Base-by-base conservation (phyloP, 2,113 vertebrate genomes). In the Arizona elegans region DNA sequence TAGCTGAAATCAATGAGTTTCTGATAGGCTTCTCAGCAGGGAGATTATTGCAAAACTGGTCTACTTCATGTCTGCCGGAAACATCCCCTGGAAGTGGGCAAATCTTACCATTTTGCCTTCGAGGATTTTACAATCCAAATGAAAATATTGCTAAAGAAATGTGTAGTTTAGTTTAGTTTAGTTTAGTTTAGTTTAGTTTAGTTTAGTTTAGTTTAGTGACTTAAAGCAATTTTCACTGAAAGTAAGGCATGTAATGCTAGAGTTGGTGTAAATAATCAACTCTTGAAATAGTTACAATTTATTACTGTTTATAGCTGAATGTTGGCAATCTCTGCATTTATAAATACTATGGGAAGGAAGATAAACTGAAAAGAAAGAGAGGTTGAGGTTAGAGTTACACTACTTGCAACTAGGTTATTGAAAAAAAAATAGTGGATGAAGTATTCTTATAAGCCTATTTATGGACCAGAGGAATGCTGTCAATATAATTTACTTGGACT, bases 1-100 rank as follows among this genome's bases (percentile, higher is more conserved):
- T 12, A 55, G 62, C 87, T 94, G 86, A 59, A 93, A 33, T 56
- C 88, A 86, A 90, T 87, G n/a, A 55, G 47, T 86, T 90, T 93
- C 75, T 65, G 55, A 93, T 65, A 93, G 47, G 75, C 47, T 50
- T 93, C 92, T 62, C 5, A 29, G 55, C 89, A 75, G 95, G 90
- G 1, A 94, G n/a, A 10, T 88, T 8, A 86, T 9, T 87, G 86
- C 56, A 92, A 53, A 33, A 93, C 0, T 0, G 43, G 87, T 43
- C 43, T 93, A 33, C 88, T 58, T 90, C 47, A 53, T 65, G 75
- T 43, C 88, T 86, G 88, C 75, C 86, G 55, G 88, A 85, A 62
- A 86, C 38, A 43, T 65, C 47, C 55, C 38, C 47, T 75, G 43
- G 1, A 8, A 55, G 75, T 11, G 55, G 53, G 21, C 24, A 21